Percentiles rank a stretch among this genome's conserved stretches.
These are phyloP conservation scores for Mormyrus lacerda DNA, from an alignment of 2,113 vertebrate genomes.

Conservation along the genomic window DNA sequence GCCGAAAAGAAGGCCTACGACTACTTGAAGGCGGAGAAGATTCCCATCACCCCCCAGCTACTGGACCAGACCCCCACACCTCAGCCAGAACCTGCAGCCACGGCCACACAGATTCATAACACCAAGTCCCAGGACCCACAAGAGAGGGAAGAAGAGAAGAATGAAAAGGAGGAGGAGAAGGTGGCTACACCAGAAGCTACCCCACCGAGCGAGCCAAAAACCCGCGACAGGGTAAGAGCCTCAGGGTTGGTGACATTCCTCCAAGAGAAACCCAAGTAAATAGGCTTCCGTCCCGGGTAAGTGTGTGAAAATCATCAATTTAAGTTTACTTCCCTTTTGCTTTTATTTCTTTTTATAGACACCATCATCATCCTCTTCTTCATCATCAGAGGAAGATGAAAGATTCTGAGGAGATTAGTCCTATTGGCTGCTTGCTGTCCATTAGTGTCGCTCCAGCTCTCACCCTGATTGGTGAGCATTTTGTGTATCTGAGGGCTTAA, in stretches of 20 bases:
- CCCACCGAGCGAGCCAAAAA: conserved; percentile 12
- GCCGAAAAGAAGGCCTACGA: conserved; percentile 62
- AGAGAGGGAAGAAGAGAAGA: not conserved
- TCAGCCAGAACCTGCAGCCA: conserved; percentile 29
- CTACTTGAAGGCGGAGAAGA: conserved; percentile 63
- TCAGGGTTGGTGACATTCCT: not conserved
- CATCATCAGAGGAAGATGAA: conserved; percentile 44
- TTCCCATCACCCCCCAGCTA: conserved; percentile 58
- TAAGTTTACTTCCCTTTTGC: not conserved
- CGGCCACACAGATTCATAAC: not conserved
- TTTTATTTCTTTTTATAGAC: conserved; percentile 40
- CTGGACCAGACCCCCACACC: conserved; percentile 23
- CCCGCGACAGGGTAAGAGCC: conserved; percentile 51
- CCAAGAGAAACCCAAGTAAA: not conserved
- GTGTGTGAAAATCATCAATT: not conserved
- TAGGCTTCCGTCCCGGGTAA: not conserved
- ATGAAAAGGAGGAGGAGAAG: not conserved
- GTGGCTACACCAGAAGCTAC: conserved; percentile 2
- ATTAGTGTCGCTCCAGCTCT: not conserved
- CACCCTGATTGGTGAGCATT: not conserved
- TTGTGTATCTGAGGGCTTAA: not conserved
- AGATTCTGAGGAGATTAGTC: conserved; percentile 45
- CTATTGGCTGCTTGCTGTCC: not conserved
- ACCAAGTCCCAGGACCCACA: not conserved
- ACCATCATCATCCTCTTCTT: conserved; percentile 45